A percentile compares a stretch with the other conserved stretches of the same genome.
phyloP scores from a whole-genome alignment of 1,140 invertebrate species.

The Amphibalanus amphitrite region DNA sequence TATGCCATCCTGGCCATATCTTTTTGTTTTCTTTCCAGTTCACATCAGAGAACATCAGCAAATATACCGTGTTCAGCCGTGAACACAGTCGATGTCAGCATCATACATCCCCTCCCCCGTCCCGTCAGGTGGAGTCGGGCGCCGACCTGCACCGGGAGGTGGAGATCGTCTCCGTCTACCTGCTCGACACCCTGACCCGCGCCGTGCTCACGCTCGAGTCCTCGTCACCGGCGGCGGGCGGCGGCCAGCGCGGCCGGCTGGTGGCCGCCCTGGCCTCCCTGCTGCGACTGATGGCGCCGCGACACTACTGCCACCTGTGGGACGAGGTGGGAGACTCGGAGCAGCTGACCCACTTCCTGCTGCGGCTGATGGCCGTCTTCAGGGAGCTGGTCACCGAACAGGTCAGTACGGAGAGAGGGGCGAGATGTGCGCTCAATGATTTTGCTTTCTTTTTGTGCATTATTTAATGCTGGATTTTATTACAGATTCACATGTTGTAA shows the following conservation, averaged over 20 bases:
- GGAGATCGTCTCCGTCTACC: slow-evolving; percentile 57
- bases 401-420: too few species aligned
- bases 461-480: too few species aligned
- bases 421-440: too few species aligned
- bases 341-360: slow-evolving; percentile 71
- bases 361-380: slow-evolving; percentile 73
- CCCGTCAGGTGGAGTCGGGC: slow-evolving; percentile 22
- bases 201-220: slow-evolving; percentile 57
- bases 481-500: too few species aligned
- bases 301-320: slow-evolving; percentile 73
- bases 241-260: slow-evolving; percentile 17
- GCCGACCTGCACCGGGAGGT: slow-evolving; percentile 66
- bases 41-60: too few species aligned
- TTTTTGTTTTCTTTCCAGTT: too few species aligned
- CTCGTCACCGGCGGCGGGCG: slow-evolving; percentile 42
- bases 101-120: too few species aligned
- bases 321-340: slow-evolving; percentile 53
- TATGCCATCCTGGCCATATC: too few species aligned
- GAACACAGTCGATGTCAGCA: too few species aligned
- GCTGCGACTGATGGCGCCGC: slow-evolving; percentile 65
- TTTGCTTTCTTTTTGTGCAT: too few species aligned
- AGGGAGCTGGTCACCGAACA: slow-evolving; percentile 54
- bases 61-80: too few species aligned
- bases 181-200: slow-evolving; percentile 65
- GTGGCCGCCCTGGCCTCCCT: slow-evolving; percentile 69